These are phyloP conservation scores for Drosophila falleni DNA, from an alignment of 2,888 invertebrate genomes.

Conservation along the genomic window DNA sequence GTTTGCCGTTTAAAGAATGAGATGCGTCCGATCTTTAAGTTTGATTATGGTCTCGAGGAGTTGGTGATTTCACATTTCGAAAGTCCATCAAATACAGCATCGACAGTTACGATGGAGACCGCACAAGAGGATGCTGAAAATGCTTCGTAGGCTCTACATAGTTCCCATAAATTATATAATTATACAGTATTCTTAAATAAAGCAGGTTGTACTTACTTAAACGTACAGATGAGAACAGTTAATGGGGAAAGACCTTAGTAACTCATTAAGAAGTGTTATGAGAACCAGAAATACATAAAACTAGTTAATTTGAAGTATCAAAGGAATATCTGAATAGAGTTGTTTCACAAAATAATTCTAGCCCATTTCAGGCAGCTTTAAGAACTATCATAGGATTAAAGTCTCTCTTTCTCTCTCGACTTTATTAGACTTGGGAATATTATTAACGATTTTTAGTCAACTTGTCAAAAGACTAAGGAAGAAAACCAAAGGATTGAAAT, in stretches of 20 bases:
- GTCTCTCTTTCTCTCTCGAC: no score
- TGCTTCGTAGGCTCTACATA: neutral
- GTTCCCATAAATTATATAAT: constrained; percentile 36
- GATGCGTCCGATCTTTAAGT: constrained; percentile 76
- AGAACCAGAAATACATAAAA: neutral
- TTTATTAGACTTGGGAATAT: no score
- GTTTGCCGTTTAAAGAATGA: constrained; percentile 79
- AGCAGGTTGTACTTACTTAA: constrained; percentile 30
- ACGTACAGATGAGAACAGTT: neutral
- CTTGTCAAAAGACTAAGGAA: no score
- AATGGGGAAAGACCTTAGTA: neutral
- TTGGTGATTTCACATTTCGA: constrained; percentile 85
- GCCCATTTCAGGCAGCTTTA: neutral
- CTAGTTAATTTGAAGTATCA: no score
- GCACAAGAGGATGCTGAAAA: constrained; percentile 6
- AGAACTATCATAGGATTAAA: neutral
- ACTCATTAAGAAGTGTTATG: neutral
- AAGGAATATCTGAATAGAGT: no score
- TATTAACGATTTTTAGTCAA: no score
- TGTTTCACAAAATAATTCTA: no score
- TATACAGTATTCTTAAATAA: constrained; percentile 22
- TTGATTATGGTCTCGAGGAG: constrained; percentile 72
- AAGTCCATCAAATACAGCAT: constrained; percentile 63
- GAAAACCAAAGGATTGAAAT: neutral
- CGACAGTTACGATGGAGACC: constrained; percentile 68